phyloP scores from a whole-genome alignment of 2,797 vertebrate species.

The Pitangus sulphuratus region DNA sequence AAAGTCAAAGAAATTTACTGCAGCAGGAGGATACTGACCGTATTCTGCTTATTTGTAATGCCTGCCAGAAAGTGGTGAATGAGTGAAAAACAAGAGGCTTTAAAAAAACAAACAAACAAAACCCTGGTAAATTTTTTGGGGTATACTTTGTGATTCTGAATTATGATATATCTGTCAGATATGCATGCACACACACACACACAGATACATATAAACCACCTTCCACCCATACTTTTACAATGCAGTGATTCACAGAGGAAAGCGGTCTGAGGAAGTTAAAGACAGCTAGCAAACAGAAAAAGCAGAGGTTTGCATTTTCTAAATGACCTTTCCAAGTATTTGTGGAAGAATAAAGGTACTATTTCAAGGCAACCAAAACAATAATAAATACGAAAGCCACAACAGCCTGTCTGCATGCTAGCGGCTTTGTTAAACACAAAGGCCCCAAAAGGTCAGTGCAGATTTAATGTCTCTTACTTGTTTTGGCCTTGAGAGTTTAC shows the following conservation, averaged over 20 bases:
- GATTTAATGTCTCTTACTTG: background rate
- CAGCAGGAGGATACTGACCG: background rate
- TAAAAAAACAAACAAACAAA: background rate
- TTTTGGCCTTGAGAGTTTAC: background rate
- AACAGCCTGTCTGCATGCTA: background rate
- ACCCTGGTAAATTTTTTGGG: fast-evolving
- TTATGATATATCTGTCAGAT: background rate
- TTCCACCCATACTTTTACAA: background rate
- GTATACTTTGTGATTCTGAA: background rate
- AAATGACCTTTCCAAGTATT: background rate
- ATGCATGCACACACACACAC: background rate
- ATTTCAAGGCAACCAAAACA: background rate
- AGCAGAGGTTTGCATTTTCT: background rate
- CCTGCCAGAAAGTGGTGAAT: background rate
- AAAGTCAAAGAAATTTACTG: background rate
- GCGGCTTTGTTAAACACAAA: background rate
- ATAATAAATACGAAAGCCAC: background rate
- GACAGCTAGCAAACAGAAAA: background rate
- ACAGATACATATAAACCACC: background rate
- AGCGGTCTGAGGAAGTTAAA: background rate
- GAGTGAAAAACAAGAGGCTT: background rate
- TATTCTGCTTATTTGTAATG: background rate
- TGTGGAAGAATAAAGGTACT: background rate
- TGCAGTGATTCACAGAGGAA: background rate
- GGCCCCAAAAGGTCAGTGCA: background rate